These are phyloP conservation scores for Acinonyx jubatus DNA, from an alignment of 2,113 vertebrate genomes.

Conservation along the genomic window DNA sequence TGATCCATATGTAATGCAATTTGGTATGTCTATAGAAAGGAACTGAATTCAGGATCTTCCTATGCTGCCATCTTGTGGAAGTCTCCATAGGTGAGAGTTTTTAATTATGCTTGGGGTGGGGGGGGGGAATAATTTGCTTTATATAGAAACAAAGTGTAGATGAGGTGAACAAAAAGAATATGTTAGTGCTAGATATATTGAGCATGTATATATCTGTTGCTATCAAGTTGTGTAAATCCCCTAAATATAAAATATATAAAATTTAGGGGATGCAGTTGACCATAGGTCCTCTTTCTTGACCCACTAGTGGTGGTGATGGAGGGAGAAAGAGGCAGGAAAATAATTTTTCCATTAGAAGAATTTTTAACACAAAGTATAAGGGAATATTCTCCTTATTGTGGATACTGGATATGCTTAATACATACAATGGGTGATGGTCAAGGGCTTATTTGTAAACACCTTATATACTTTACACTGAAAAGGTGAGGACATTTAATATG, in stretches of 20 bases:
- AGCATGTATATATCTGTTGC: not conserved
- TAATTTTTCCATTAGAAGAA: conserved; percentile 2
- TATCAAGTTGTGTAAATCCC: not conserved
- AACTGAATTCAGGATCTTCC: not conserved
- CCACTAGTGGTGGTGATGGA: not conserved
- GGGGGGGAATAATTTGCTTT: not conserved
- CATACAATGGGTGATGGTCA: not conserved
- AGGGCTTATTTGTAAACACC: not conserved
- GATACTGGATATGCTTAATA: not conserved
- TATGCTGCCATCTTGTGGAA: not conserved
- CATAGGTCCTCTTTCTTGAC: not conserved
- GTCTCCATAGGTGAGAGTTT: not conserved
- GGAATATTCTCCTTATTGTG: not conserved
- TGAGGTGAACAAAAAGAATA: not conserved
- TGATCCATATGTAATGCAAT: not conserved
- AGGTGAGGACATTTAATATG: not conserved
- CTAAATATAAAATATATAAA: not conserved
- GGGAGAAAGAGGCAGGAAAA: not conserved
- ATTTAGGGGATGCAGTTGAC: not conserved
- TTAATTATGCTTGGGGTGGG: not conserved
- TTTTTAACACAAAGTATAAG: not conserved
- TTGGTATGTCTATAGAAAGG: not conserved
- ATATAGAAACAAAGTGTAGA: conserved; percentile 9
- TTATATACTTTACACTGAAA: not conserved
- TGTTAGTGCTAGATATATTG: not conserved